A percentile compares a stretch with the other conserved stretches of the same genome.
phyloP scores from a whole-genome alignment of 2,113 vertebrate genomes.

The Myiopsitta monachus region DNA sequence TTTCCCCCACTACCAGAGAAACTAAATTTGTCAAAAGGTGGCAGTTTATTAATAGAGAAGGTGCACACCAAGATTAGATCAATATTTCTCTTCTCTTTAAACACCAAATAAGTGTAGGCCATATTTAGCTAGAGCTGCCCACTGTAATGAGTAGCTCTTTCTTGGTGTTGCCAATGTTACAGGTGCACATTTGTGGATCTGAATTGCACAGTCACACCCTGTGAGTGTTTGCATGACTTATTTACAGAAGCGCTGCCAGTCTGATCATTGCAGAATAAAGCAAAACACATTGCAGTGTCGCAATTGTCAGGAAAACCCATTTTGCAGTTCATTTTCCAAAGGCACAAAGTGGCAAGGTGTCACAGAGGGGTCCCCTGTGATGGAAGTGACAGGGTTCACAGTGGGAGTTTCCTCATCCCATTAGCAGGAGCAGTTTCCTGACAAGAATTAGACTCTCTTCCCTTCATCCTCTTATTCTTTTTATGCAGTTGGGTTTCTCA shows the following conservation, averaged over 20 bases:
- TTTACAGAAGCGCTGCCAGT: not conserved
- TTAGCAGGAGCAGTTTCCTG: not conserved
- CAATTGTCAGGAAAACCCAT: not conserved
- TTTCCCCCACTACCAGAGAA: not conserved
- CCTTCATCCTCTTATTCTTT: not conserved
- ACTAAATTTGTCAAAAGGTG: not conserved
- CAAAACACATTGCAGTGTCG: not conserved
- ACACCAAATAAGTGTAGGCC: not conserved
- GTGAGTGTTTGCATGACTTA: not conserved
- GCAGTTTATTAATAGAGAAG: not conserved
- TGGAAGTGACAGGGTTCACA: not conserved
- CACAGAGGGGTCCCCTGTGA: not conserved
- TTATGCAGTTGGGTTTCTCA: not conserved
- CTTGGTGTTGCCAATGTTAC: not conserved
- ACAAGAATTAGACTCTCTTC: constrained; percentile 3
- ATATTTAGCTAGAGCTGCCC: not conserved
- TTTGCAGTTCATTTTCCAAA: not conserved
- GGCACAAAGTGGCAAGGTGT: not conserved
- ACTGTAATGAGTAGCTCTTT: not conserved
- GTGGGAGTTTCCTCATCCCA: constrained; percentile 18
- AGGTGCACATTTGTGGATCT: not conserved
- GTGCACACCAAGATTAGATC: not conserved
- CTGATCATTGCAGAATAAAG: not conserved
- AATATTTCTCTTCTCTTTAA: not conserved
- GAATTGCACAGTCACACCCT: not conserved